phyloP scores from a whole-genome alignment of 2,888 invertebrate species.

The Azorinus chamasolen region DNA sequence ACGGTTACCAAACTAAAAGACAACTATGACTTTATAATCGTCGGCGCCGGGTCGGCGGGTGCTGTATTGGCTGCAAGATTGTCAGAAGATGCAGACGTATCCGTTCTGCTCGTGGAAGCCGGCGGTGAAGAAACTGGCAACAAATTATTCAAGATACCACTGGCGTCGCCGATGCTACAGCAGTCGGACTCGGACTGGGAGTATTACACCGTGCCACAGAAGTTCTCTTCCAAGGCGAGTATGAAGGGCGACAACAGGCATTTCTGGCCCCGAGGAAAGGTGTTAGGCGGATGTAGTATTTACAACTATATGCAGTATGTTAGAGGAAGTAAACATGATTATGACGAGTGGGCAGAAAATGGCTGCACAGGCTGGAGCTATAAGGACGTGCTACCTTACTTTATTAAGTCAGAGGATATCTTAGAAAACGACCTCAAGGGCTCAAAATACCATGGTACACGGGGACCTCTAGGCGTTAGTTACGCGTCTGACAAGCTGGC shows the following conservation, averaged over 20 bases:
- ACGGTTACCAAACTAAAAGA: conserved; percentile 8
- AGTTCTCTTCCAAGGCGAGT: conserved; percentile 59
- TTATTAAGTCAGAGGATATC: conserved; percentile 54
- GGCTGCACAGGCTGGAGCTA: conserved; percentile 54
- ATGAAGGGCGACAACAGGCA: conserved; percentile 88
- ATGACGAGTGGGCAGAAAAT: conserved; percentile 49
- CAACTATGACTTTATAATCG: conserved; percentile 58
- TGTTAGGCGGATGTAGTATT: conserved; percentile 95
- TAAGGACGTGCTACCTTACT: conserved; percentile 56
- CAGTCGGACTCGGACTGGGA: conserved; percentile 82
- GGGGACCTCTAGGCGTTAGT: conserved; percentile 48
- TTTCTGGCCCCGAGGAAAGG: conserved; percentile 96
- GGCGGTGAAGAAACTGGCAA: conserved; percentile 86
- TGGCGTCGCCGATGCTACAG: conserved; percentile 84
- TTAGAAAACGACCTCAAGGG: conserved; percentile 24
- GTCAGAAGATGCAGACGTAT: conserved; percentile 82
- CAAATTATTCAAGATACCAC: conserved; percentile 86
- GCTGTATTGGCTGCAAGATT: conserved; percentile 87
- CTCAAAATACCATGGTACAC: conserved; percentile 39
- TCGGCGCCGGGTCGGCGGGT: conserved; percentile 87
- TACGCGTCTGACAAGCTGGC: conserved; percentile 87
- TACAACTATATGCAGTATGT: conserved; percentile 92
- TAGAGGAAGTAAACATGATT: conserved; percentile 48
- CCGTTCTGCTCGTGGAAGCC: conserved; percentile 86
- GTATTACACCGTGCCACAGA: conserved; percentile 86